Conservation (phyloP, 2,113 vertebrate genomes). For the Tachysurus fulvidraco region DNA sequence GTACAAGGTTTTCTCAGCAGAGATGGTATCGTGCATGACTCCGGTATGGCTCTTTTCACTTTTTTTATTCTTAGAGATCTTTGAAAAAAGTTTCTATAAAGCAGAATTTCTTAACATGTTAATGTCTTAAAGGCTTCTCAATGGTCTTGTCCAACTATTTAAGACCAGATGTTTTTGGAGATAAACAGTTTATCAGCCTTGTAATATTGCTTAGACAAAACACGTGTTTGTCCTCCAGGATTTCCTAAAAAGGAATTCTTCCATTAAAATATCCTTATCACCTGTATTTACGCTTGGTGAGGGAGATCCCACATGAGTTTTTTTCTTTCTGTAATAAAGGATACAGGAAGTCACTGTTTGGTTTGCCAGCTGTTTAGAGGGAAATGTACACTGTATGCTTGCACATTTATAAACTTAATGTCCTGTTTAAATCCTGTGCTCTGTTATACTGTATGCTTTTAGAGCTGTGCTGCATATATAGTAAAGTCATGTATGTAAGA, state of each 20-base stretch:
- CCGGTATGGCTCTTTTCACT: background rate
- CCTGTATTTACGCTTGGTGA: constrained; percentile 36
- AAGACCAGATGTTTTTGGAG: background rate
- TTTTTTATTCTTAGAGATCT: background rate
- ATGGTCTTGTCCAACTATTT: background rate
- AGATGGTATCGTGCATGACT: background rate
- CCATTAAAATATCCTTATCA: background rate
- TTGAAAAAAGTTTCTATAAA: background rate
- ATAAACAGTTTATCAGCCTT: background rate
- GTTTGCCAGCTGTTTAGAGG: constrained; percentile 10
- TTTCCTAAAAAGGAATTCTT: background rate
- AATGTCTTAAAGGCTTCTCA: background rate
- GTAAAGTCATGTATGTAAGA: background rate
- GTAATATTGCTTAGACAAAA: background rate
- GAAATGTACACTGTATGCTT: constrained; percentile 26
- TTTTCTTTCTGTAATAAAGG: constrained; percentile 13
- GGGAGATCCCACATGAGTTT: background rate
- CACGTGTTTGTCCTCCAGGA: background rate
- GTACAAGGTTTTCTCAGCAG: background rate
- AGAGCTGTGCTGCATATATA: background rate
- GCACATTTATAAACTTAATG: constrained; percentile 36
- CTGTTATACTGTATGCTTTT: background rate
- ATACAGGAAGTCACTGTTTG: constrained; percentile 33
- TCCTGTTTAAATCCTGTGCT: constrained; percentile 18
- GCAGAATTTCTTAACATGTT: background rate